A percentile compares a stretch with the other conserved stretches of the same genome.
Evolutionary conservation across 2,888 invertebrate genomes (phyloP).

Genomic region (Esperia sulphurella): DNA sequence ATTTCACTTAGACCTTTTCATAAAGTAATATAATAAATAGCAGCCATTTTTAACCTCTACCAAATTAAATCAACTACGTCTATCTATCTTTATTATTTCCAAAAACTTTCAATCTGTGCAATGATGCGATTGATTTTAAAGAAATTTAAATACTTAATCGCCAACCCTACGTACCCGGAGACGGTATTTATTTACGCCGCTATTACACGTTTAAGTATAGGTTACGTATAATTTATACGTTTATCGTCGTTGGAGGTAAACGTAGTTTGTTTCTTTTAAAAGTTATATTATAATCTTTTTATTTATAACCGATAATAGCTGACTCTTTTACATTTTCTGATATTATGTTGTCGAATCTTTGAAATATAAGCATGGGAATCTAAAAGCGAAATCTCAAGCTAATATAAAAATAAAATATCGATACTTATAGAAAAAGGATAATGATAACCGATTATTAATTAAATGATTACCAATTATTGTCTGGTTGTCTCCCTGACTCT

Average conservation of each 20-base stretch:
- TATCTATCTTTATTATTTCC: neutral
- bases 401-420: no score
- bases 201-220: conserved; percentile 51
- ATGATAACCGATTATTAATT: no score
- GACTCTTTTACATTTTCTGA: neutral
- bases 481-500: no score
- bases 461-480: no score
- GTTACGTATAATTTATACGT: conserved; percentile 47
- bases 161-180: conserved; percentile 37
- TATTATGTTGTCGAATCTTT: neutral
- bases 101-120: no score
- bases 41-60: no score
- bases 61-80: no score
- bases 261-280: conserved; percentile 13
- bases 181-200: conserved; percentile 51
- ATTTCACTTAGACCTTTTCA: no score
- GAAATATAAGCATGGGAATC: neutral
- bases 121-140: neutral
- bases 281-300: conserved; percentile 3
- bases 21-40: no score
- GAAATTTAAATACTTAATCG: neutral
- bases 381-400: no score
- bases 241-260: conserved; percentile 27
- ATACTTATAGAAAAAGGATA: no score
- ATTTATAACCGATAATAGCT: conserved; percentile 3